phyloP scores from a whole-genome alignment of 2,888 invertebrate genomes.

The Elysia crispata region DNA sequence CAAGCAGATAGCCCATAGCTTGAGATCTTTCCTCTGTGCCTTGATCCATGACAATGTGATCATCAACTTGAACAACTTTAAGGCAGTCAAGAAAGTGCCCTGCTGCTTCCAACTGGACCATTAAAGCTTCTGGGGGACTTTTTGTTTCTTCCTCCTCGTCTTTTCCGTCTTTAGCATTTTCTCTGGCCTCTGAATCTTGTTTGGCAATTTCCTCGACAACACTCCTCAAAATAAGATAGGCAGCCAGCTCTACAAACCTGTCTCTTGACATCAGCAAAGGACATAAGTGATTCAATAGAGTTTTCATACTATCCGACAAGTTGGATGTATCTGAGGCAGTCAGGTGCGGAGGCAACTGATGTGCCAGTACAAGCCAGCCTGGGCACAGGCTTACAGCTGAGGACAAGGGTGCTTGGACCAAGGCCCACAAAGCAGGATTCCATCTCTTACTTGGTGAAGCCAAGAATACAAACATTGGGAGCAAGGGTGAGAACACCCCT shows the following conservation, averaged over 20 bases:
- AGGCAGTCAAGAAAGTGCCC: constrained; percentile 64
- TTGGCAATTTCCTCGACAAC: constrained; percentile 41
- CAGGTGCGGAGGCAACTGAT: constrained; percentile 71
- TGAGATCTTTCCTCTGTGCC: constrained; percentile 79
- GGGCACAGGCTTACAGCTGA: constrained; percentile 64
- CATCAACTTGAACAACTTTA: constrained; percentile 62
- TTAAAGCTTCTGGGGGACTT: constrained; percentile 65
- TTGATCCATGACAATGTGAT: constrained; percentile 64
- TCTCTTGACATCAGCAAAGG: constrained; percentile 65
- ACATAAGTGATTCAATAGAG: constrained; percentile 72
- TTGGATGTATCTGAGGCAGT: constrained; percentile 66
- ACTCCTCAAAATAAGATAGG: constrained; percentile 54
- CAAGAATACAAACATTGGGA: constrained; percentile 79
- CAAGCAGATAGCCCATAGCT: constrained; percentile 85
- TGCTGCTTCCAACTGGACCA: constrained; percentile 61
- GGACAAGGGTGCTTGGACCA: constrained; percentile 58
- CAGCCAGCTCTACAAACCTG: constrained; percentile 67
- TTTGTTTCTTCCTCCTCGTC: neutral
- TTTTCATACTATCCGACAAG: constrained; percentile 72
- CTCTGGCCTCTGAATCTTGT: constrained; percentile 18
- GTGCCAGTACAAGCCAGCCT: constrained; percentile 59
- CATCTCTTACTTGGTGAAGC: neutral
- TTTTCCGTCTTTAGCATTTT: constrained; percentile 35
- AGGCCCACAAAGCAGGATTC: constrained; percentile 20
- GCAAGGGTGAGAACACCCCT: constrained; percentile 81